phyloP scores from a whole-genome alignment of 2,113 vertebrate species.

The Siphamia tubifer region DNA sequence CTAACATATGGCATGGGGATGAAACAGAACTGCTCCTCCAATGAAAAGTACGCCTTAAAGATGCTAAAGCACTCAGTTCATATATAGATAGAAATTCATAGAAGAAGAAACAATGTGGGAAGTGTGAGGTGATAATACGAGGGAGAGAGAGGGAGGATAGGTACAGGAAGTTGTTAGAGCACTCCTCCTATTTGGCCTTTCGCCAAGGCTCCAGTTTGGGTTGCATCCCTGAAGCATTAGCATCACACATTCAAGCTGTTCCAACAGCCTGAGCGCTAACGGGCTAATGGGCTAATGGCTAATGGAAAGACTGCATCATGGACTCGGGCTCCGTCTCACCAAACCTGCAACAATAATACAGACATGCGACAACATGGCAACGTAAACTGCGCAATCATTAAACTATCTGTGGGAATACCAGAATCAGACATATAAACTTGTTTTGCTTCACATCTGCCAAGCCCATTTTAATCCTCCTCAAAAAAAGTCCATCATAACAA shows the following conservation, averaged over 20 bases:
- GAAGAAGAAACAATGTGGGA: slow-evolving; percentile 35
- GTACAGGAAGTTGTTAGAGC: slow-evolving; percentile 60
- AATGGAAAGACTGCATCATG: slow-evolving; percentile 74
- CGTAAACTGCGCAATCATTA: slow-evolving; percentile 50
- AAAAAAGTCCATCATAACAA: slow-evolving; percentile 28
- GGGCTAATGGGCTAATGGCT: slow-evolving; percentile 81
- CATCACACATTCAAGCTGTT: slow-evolving; percentile 81
- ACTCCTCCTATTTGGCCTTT: slow-evolving; percentile 64
- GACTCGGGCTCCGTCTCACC: slow-evolving; percentile 49
- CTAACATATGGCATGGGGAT: slow-evolving; percentile 74
- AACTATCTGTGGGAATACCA: slow-evolving; percentile 51
- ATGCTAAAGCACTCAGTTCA: slow-evolving; percentile 44
- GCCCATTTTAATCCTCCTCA: slow-evolving; percentile 45
- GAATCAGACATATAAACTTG: slow-evolving; percentile 33
- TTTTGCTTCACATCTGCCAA: slow-evolving; percentile 53
- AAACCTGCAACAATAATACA: slow-evolving; percentile 59
- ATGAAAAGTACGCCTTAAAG: slow-evolving; percentile 58
- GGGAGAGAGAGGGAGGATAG: background rate
- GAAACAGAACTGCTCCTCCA: slow-evolving; percentile 62
- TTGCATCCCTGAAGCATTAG: slow-evolving; percentile 80
- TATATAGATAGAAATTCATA: slow-evolving; percentile 24
- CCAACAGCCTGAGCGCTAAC: slow-evolving; percentile 82
- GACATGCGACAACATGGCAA: slow-evolving; percentile 47
- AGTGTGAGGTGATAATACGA: slow-evolving; percentile 51
- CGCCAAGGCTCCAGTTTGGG: slow-evolving; percentile 78